phyloP scores from a whole-genome alignment of 2,888 invertebrate species.

The Oxycera nigricornis region DNA sequence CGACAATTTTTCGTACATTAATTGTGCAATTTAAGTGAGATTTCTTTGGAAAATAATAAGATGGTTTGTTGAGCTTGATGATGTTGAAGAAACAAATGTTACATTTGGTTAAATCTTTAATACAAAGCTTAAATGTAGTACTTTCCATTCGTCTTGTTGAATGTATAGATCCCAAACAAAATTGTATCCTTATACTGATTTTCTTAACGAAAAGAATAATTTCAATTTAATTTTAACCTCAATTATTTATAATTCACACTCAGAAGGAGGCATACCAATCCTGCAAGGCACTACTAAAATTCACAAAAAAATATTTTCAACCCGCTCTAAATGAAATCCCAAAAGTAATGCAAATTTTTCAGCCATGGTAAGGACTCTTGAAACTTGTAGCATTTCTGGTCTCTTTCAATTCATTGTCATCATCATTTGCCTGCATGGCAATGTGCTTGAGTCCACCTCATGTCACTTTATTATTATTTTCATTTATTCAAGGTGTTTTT shows the following conservation, averaged over 20 bases:
- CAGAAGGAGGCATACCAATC: too few relatives aligned
- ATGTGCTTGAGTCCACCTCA: background rate
- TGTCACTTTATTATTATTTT: conserved; percentile 8
- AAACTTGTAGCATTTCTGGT: conserved; percentile 15
- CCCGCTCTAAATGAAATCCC: conserved; percentile 14
- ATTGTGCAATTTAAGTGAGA: conserved; percentile 30
- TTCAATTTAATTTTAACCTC: too few relatives aligned
- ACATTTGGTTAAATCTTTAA: too few relatives aligned
- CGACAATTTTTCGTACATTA: conserved; percentile 19
- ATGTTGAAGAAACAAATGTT: too few relatives aligned
- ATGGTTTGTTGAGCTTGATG: background rate
- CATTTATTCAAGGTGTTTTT: conserved; percentile 26
- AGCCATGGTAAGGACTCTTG: background rate
- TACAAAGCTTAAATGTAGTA: too few relatives aligned
- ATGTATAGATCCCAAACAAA: too few relatives aligned
- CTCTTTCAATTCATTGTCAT: conserved; percentile 24
- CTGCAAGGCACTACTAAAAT: background rate
- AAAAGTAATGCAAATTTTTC: conserved; percentile 2
- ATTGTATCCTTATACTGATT: too few relatives aligned
- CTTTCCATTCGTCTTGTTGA: too few relatives aligned
- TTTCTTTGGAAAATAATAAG: background rate
- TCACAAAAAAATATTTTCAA: background rate
- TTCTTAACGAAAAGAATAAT: too few relatives aligned
- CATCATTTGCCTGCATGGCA: conserved; percentile 7
- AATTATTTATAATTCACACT: too few relatives aligned